Evolutionary conservation across 2,113 vertebrate species (phyloP), one percentile per base, ranked within the genome.

Genomic region (Nesoenas mayeri): DNA sequence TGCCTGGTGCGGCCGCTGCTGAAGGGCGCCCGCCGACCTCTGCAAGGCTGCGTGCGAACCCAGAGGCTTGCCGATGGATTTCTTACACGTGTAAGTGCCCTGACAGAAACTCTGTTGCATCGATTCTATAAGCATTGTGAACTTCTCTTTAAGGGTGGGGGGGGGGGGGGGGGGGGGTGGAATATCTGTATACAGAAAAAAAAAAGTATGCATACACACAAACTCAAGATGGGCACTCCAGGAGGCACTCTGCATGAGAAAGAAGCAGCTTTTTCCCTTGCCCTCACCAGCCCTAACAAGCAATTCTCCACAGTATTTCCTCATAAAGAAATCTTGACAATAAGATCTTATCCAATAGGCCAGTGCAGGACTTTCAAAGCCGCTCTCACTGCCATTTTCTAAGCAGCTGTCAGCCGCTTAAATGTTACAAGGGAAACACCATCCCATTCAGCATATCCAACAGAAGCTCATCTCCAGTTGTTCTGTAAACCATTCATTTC

Each of bases 51-150:
- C 28, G 0, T 3, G 34, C 72, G 21, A 57, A 36, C 61, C 9
- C 17, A 0, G 6, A 26, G 20, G 50, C 28, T 47, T 47, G 0
- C 15, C 2, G 5, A 15, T 2, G 56, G 8, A 1, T n/a, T n/a
- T 60, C 48, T 25, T 10, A 18, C 5, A 2, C 8, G 29, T 11
- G 28, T 25, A 5, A 54, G 38, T 53, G 19, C 18, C 40, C 2
- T 32, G 82, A 8, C n/a, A 22, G 40, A 42, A 48, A 12, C n/a
- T 32, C 47, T 20, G 15, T 15, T 5, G 14, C 38, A 24, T 44
- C 32, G 4, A 4, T 48, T 53, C 29, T 38, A 0, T 5, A 38
- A 44, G n/a, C 9, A 1, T 56, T 84, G 28, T 38, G 42, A 75
- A n/a, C 24, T 2, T n/a, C 67, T 54, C 22, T 64, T 70, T 61